Conservation (phyloP, 2,113 vertebrate genomes). For the Cyprinodon tularosa region DNA sequence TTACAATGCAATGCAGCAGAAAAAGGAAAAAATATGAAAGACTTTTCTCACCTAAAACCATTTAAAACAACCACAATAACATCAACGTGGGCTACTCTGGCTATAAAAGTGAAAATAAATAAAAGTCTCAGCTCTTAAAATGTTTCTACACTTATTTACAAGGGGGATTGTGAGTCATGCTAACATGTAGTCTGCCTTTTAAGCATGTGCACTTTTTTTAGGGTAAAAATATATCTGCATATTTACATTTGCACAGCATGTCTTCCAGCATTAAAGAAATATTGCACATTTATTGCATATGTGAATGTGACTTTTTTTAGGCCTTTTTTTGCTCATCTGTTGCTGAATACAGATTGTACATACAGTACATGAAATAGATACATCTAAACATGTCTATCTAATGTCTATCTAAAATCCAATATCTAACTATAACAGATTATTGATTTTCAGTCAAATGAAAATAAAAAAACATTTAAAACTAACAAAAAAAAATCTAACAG, state of each 20-base stretch:
- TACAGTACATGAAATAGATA: conserved; percentile 23
- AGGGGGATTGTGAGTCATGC: conserved; percentile 24
- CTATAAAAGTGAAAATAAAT: conserved; percentile 30
- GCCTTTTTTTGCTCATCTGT: conserved; percentile 39
- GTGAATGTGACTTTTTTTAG: conserved; percentile 44
- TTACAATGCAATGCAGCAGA: conserved; percentile 51
- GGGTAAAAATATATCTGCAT: conserved; percentile 70
- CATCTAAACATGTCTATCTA: conserved; percentile 2
- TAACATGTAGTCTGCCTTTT: conserved; percentile 28
- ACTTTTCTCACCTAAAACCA: conserved; percentile 43
- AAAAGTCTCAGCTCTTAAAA: conserved; percentile 52
- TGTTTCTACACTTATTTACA: conserved; percentile 26
- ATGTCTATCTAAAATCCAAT: conserved; percentile 1
- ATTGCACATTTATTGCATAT: conserved; percentile 78
- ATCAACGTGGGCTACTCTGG: conserved; percentile 26
- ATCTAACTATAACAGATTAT: not conserved
- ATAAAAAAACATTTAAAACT: not conserved
- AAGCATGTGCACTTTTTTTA: conserved; percentile 55
- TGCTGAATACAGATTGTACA: conserved; percentile 4
- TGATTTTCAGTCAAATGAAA: not conserved
- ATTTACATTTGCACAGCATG: conserved; percentile 69
- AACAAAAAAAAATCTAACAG: not conserved
- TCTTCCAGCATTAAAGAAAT: conserved; percentile 69
- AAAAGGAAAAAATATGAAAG: conserved; percentile 48
- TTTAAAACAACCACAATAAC: conserved; percentile 43